These are phyloP conservation scores for Drosophila repletoides DNA, from an alignment of 1,140 invertebrate genomes.

Conservation along the genomic window DNA sequence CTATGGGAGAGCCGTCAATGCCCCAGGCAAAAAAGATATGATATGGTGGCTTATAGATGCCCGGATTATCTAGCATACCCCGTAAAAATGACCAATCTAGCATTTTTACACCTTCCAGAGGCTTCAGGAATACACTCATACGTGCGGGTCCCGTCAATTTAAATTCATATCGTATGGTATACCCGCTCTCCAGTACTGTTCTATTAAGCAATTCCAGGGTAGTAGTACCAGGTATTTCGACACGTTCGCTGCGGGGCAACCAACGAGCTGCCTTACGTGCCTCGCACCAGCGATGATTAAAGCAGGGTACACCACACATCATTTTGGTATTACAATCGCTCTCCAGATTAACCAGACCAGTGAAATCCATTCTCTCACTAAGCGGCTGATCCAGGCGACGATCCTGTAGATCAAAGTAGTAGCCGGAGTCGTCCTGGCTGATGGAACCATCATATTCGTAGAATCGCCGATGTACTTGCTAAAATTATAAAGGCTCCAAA, in stretches of 20 bases:
- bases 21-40: slow-evolving; percentile 87
- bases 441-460: slow-evolving; percentile 84
- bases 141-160: slow-evolving; percentile 86
- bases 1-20: slow-evolving; percentile 84
- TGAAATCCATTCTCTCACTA: slow-evolving; percentile 75
- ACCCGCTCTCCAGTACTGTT: slow-evolving; percentile 2
- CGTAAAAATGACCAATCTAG: slow-evolving; percentile 54
- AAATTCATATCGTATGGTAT: slow-evolving; percentile 40
- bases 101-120: slow-evolving; percentile 44
- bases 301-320: slow-evolving; percentile 89
- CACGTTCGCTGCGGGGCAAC: slow-evolving; percentile 44
- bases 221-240: slow-evolving; percentile 45
- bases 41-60: slow-evolving; percentile 84
- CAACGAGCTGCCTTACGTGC: slow-evolving; percentile 49
- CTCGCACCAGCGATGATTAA: slow-evolving; percentile 84
- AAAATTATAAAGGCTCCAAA: neutral
- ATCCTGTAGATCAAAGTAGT: slow-evolving; percentile 89
- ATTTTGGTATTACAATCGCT: slow-evolving; percentile 86
- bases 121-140: slow-evolving; percentile 69
- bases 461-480: slow-evolving; percentile 86
- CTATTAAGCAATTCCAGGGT: slow-evolving; percentile 46
- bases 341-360: slow-evolving; percentile 84
- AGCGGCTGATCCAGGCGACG: slow-evolving; percentile 86
- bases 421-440: slow-evolving; percentile 85
- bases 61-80: slow-evolving; percentile 85